Evolutionary conservation across 1,140 invertebrate species (phyloP).

Genomic region (Musca domestica): DNA sequence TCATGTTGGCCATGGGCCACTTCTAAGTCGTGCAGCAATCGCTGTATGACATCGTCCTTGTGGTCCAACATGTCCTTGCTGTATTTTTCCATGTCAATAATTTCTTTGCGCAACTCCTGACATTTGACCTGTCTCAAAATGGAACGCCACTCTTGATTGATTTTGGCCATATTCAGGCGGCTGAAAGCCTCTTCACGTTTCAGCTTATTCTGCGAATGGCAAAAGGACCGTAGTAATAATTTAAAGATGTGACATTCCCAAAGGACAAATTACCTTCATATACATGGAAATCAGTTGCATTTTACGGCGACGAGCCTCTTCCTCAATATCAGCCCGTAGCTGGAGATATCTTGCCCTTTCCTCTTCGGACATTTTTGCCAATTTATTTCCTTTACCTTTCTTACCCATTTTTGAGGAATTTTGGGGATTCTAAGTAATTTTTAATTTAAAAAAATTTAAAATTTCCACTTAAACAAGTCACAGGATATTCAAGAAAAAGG

Average conservation of each 20-base stretch:
- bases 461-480: neutral
- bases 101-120: constrained; percentile 66
- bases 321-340: constrained; percentile 73
- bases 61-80: constrained; percentile 56
- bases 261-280: constrained; percentile 63
- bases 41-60: constrained; percentile 66
- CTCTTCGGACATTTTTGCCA: constrained; percentile 79
- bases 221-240: no score
- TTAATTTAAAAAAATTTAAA: neutral
- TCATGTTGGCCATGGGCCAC: constrained; percentile 69
- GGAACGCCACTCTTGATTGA: constrained; percentile 79
- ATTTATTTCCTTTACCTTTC: constrained; percentile 70
- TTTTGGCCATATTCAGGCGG: constrained; percentile 75
- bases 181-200: constrained; percentile 75
- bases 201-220: constrained; percentile 67
- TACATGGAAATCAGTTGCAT: constrained; percentile 73
- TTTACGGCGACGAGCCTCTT: constrained; percentile 72
- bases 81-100: constrained; percentile 57
- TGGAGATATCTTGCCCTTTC: constrained; percentile 75
- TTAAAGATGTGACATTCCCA: neutral
- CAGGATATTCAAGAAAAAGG: neutral
- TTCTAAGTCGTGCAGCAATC: constrained; percentile 64
- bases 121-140: constrained; percentile 72
- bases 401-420: constrained; percentile 58
- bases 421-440: neutral